These are phyloP conservation scores for Spilarctia lutea DNA, from an alignment of 2,888 invertebrate species.

Conservation along the genomic window DNA sequence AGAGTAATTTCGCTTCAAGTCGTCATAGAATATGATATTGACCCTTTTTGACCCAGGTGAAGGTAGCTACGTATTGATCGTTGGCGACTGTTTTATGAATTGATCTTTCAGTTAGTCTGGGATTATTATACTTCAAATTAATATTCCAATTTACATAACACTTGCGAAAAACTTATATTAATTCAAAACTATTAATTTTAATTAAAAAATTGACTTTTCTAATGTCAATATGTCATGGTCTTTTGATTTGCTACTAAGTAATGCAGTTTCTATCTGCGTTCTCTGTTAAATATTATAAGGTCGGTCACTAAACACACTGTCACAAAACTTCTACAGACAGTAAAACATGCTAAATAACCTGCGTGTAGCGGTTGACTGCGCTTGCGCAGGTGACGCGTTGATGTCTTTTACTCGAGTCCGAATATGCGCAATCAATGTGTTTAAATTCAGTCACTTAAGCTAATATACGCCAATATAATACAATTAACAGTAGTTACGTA, in stretches of 20 bases:
- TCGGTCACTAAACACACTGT: not conserved
- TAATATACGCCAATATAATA: too few species aligned
- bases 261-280: not conserved
- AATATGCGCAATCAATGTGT: slow-evolving; percentile 10
- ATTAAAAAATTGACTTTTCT: not conserved
- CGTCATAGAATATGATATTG: slow-evolving; percentile 46
- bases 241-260: not conserved
- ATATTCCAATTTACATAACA: not conserved
- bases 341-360: not conserved
- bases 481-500: too few species aligned
- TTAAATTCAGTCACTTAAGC: too few species aligned
- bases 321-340: not conserved
- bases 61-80: slow-evolving; percentile 23
- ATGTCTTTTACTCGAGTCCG: slow-evolving; percentile 53
- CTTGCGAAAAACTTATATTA: not conserved
- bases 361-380: slow-evolving; percentile 18
- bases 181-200: not conserved
- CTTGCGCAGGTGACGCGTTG: slow-evolving; percentile 51
- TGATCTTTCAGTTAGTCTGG: not conserved
- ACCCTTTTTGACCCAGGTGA: slow-evolving; percentile 44
- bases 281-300: not conserved
- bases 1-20: slow-evolving; percentile 40
- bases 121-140: not conserved
- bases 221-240: slow-evolving; percentile 2
- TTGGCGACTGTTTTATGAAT: not conserved